Conservation (phyloP, 2,888 invertebrate species). For the Sipha maydis region DNA sequence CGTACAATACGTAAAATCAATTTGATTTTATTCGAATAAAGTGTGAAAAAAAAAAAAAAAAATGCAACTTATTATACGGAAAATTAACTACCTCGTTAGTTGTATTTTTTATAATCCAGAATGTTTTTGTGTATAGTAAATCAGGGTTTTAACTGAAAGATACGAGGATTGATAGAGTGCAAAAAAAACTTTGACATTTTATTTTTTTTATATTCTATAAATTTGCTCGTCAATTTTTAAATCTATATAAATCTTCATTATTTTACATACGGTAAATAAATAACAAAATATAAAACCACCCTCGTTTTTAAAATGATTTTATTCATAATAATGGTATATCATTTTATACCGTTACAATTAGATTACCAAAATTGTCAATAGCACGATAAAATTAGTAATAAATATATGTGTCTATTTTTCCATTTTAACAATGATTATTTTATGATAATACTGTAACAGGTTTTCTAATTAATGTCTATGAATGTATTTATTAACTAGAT, state of each 20-base stretch:
- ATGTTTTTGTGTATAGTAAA: neutral
- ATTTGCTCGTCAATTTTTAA: constrained; percentile 35
- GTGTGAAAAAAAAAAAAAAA: neutral
- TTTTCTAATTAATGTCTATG: neutral
- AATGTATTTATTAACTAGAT: neutral
- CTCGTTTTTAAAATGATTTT: constrained; percentile 37
- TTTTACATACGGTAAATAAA: constrained; percentile 11
- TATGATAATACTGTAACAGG: neutral
- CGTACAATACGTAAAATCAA: too few species aligned
- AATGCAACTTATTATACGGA: neutral
- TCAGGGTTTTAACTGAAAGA: constrained; percentile 14
- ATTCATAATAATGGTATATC: constrained; percentile 23
- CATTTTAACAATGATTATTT: neutral
- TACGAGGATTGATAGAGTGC: constrained; percentile 25
- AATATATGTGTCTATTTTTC: neutral
- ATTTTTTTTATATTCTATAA: constrained; percentile 20
- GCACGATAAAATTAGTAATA: constrained; percentile 11
- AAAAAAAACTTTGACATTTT: constrained; percentile 35
- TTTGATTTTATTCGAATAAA: neutral
- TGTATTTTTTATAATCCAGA: neutral
- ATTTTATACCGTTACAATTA: constrained; percentile 23
- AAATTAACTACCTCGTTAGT: constrained; percentile 9
- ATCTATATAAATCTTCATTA: constrained; percentile 25
- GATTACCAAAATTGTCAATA: constrained; percentile 29
- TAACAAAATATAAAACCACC: constrained; percentile 17